Evolutionary conservation across 2,797 vertebrate species (phyloP).

Genomic region (Sparidentex hasta): DNA sequence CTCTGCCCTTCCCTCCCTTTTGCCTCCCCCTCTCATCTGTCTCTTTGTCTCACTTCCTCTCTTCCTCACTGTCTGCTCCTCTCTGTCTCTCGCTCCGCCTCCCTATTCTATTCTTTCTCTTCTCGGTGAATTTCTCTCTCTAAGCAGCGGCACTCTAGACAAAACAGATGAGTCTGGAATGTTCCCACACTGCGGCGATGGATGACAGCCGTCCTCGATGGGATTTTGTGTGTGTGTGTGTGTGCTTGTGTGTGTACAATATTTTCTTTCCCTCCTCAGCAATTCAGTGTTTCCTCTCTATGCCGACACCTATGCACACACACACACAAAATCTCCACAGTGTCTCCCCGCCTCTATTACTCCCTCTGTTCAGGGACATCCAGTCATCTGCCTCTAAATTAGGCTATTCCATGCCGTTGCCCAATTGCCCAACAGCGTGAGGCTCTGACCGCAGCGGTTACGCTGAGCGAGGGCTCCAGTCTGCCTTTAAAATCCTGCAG

Average conservation of each 20-base stretch:
- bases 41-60: slow-evolving; percentile 35
- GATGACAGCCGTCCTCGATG: slow-evolving; percentile 47
- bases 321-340: slow-evolving; percentile 13
- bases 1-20: slow-evolving; percentile 13
- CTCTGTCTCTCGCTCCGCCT: slow-evolving; percentile 1
- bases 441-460: slow-evolving; percentile 56
- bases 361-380: slow-evolving; percentile 50
- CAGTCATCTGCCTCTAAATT: slow-evolving; percentile 73
- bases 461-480: slow-evolving; percentile 43
- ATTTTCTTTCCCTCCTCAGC: slow-evolving; percentile 20
- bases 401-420: slow-evolving; percentile 72
- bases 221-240: slow-evolving; percentile 6
- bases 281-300: slow-evolving; percentile 12
- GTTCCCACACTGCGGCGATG: slow-evolving; percentile 34
- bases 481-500: slow-evolving; percentile 53
- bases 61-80: slow-evolving; percentile 27
- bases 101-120: background rate
- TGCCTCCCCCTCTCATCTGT: slow-evolving; percentile 37
- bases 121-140: slow-evolving; percentile 55
- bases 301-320: slow-evolving; percentile 23
- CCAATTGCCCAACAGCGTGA: slow-evolving; percentile 74
- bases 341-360: slow-evolving; percentile 18
- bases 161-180: slow-evolving; percentile 63
- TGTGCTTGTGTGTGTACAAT: background rate
- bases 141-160: slow-evolving; percentile 46